These are phyloP conservation scores for Nyctibius grandis DNA, from an alignment of 2,797 vertebrate species.

Conservation along the genomic window DNA sequence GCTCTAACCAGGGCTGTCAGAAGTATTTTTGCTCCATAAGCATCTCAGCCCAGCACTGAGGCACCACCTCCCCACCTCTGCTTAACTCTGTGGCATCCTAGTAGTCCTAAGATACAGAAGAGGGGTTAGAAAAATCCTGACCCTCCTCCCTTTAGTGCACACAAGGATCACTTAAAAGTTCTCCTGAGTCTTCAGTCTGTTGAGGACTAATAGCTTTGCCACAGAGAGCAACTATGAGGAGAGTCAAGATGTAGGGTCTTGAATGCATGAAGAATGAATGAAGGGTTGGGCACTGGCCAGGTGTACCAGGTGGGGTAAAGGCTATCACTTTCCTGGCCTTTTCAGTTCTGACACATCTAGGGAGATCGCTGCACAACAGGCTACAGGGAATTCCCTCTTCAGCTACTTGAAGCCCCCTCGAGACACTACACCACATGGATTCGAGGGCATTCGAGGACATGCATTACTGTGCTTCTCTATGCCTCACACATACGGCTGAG, in stretches of 20 bases:
- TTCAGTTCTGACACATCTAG: accelerated
- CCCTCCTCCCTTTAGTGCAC: neutral
- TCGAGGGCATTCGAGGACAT: accelerated
- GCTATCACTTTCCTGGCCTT: neutral
- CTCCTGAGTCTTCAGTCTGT: neutral
- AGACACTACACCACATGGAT: accelerated
- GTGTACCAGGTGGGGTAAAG: accelerated
- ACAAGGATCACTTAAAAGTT: neutral
- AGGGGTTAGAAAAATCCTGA: neutral
- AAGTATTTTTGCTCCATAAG: neutral
- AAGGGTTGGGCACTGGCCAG: neutral
- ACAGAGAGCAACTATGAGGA: accelerated
- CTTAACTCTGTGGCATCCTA: neutral
- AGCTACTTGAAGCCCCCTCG: neutral
- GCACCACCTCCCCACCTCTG: neutral
- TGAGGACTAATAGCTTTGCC: neutral
- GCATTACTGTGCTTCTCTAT: neutral
- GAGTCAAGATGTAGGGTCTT: accelerated
- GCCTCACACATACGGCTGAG: accelerated
- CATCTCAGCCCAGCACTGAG: neutral
- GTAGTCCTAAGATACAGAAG: neutral
- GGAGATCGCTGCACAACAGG: neutral
- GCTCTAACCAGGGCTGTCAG: neutral
- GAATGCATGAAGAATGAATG: accelerated
- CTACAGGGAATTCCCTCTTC: neutral